Evolutionary conservation across 2,888 invertebrate genomes (phyloP), one percentile per base, ranked within the genome.

Genomic region (Anoplius nigerrimus): DNA sequence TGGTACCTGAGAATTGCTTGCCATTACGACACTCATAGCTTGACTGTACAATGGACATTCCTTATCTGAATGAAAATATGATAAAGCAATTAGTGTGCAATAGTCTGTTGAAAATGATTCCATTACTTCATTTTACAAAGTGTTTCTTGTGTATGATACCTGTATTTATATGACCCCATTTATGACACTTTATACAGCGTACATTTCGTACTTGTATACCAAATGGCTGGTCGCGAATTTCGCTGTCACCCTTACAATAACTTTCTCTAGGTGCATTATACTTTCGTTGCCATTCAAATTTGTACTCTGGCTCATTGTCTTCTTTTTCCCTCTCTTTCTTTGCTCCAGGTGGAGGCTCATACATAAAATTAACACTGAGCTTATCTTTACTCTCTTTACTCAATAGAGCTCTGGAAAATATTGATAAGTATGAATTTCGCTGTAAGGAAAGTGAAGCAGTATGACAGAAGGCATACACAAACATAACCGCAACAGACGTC

Each of bases 251-350:
- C 89, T 98, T 98, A 83, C 98, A 98, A 88, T 98, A 99, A 82
- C 97, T 97, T 90, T 99, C 99, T 88, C 99, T 92, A 0, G 99
- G 99, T 4, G 99, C 99, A 90, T 99, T 99, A 85, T 97, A 99
- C 88, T 99, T 99, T 54, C 99, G 92, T 89, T 99, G 99, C 99
- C 99, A 99, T 87, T 99, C 99, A 90, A 99, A 99, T 89, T 99
- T 99, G 84, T 96, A 98, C 83, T 99, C 98, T 0, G 97, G 97
- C 86, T 98, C 98, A 86, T 97, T 95, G 82, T 97, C 96, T 87
- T 97, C 97, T 72, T 95, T 93, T 88, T 97, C 96, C 60, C 96
- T 91, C 88, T 97, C 97, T 84, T 97, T 96, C 79, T 97, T 96
- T 0, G 97, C 95, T 55, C 99, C 99, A 20, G 99, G 98, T 42